phyloP scores from a whole-genome alignment of 2,113 vertebrate species.

The Alaudala cheleensis region DNA sequence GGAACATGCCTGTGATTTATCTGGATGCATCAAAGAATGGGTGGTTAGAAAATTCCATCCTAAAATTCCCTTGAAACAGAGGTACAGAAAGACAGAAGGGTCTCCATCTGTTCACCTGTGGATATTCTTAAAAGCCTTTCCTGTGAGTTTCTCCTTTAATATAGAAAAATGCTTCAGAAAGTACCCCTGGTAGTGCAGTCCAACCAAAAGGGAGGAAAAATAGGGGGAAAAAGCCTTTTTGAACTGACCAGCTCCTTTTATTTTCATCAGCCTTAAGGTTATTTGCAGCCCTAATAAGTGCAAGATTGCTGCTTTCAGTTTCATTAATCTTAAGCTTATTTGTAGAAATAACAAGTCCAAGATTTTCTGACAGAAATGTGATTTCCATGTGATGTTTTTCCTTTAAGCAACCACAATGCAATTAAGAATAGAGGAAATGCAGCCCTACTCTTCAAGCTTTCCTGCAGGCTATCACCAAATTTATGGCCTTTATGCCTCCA shows the following conservation, averaged over 20 bases:
- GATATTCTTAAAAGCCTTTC: conserved; percentile 19
- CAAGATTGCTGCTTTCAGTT: neutral
- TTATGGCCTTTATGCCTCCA: neutral
- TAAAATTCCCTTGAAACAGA: neutral
- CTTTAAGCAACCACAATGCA: neutral
- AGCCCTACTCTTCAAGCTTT: neutral
- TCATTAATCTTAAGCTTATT: neutral
- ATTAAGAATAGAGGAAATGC: neutral
- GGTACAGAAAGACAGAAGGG: neutral
- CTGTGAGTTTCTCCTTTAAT: neutral
- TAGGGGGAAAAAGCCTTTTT: neutral
- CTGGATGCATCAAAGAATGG: neutral
- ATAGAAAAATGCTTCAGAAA: neutral
- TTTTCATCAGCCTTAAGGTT: neutral
- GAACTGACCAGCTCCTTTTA: neutral
- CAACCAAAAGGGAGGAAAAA: neutral
- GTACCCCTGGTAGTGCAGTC: neutral
- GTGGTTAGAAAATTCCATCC: neutral
- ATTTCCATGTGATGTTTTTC: neutral
- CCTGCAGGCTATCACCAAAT: neutral
- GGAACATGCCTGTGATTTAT: neutral
- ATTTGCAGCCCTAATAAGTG: neutral
- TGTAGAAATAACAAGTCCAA: neutral
- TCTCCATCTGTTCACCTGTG: conserved; percentile 1
- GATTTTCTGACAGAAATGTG: neutral